Evolutionary conservation across 37 sponge, comb jelly and placozoan genomes (phyloP), one percentile per base, ranked within the genome.

Genomic region (Bolinopsis microptera): DNA sequence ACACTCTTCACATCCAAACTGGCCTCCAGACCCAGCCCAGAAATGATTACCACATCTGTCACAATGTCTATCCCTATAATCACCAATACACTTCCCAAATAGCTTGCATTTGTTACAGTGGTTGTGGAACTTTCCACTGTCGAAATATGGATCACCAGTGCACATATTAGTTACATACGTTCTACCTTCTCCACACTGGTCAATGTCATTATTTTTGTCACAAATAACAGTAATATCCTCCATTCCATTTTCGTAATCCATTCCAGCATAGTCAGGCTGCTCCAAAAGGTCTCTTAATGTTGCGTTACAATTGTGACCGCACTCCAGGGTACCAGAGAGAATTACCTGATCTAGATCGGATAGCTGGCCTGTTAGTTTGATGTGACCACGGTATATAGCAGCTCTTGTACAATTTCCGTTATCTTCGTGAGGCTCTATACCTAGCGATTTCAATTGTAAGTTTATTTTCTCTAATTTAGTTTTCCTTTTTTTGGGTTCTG

Each of bases 41-140:
- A 33, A 94, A 39, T 94, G 94, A 1, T 39, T 83, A 5, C 94
- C 94, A 90, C 94, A 94, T 0, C 69, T 37, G 18, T 23, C 5
- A 69, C 94, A 94, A 37, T 94, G 94, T 22, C 22, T 41, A 24
- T 94, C 94, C 18, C 94, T 38, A 76, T 94, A 94, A 76, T 94
- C 94, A 25, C 94, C 94, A 61, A 94, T 76, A 80, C 94, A 94
- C 70, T 16, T 35, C 24, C 94, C 94, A 76, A 77, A 94, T n/a
- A 34, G 18, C 0, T 76, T 76, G 40, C 93, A 92, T 1, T 69
- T 27, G 0, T 26, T 92, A 80, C 94, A 94, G 93, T 94, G 94
- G 94, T 94, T 94, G 93, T 93, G 93, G 72, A 92, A 94, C 93
- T 94, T 94, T 5, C 94, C 95, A 86, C 90, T 31, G 32, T 94